phyloP scores from a whole-genome alignment of 2,888 invertebrate genomes.

The Amiota communis region DNA sequence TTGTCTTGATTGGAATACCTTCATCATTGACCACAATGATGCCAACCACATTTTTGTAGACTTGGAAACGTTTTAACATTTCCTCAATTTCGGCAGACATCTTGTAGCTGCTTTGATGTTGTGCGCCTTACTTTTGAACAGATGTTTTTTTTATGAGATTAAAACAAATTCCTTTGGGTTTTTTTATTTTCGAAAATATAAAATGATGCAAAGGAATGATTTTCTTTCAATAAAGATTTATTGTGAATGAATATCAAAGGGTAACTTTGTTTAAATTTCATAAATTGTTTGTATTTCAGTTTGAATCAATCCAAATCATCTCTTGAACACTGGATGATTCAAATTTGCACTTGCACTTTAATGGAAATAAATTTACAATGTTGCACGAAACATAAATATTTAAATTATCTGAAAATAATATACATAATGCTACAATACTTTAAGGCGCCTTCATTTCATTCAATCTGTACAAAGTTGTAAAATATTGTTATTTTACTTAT shows the following conservation, averaged over 20 bases:
- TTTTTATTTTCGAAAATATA: background rate
- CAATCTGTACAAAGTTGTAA: too few relatives aligned
- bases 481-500: too few relatives aligned
- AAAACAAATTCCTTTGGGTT: background rate
- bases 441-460: too few relatives aligned
- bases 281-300: background rate
- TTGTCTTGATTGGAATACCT: conserved; percentile 58
- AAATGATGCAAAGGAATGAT: background rate
- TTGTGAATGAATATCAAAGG: too few relatives aligned
- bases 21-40: conserved; percentile 53
- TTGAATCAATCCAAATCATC: background rate
- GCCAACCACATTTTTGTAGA: conserved; percentile 50
- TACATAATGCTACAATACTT: too few relatives aligned
- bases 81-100: conserved; percentile 39
- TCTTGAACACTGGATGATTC: background rate
- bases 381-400: too few relatives aligned
- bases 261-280: too few relatives aligned
- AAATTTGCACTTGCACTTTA: too few relatives aligned
- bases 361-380: too few relatives aligned
- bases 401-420: too few relatives aligned
- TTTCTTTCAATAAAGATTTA: background rate
- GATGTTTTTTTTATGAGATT: background rate
- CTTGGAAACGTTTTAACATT: conserved; percentile 50
- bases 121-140: background rate
- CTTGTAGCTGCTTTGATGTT: background rate